Evolutionary conservation across 2,888 invertebrate species (phyloP).

Genomic region (Monoplex corrugatus): DNA sequence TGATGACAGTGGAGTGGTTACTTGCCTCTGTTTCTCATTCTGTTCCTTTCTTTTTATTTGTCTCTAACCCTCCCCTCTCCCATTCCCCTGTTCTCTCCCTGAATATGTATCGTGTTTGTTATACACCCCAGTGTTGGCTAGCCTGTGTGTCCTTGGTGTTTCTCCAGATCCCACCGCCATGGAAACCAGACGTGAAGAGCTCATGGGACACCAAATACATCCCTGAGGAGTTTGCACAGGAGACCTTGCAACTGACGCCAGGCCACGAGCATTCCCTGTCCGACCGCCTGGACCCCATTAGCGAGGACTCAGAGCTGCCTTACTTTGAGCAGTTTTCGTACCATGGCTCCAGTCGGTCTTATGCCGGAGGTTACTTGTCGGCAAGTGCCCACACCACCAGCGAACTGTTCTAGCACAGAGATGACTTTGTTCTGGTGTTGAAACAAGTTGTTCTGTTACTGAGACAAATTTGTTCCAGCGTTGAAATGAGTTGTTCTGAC

Average conservation of each 20-base stretch:
- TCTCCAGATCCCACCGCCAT: constrained; percentile 89
- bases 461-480: too few species aligned
- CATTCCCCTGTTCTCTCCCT: too few species aligned
- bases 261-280: constrained; percentile 82
- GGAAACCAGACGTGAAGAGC: constrained; percentile 88
- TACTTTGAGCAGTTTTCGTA: constrained; percentile 91
- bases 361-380: constrained; percentile 75
- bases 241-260: constrained; percentile 99
- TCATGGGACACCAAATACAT: constrained; percentile 89
- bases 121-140: too few species aligned
- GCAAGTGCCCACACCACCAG: constrained; percentile 54
- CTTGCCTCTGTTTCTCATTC: too few species aligned
- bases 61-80: too few species aligned
- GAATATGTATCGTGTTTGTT: too few species aligned
- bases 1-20: too few species aligned
- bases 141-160: constrained; percentile 42
- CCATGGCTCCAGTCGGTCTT: constrained; percentile 80
- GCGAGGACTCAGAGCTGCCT: constrained; percentile 85
- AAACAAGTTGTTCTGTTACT: too few species aligned
- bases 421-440: too few species aligned
- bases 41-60: neutral
- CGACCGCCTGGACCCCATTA: constrained; percentile 71
- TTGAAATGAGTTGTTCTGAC: too few species aligned
- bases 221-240: constrained; percentile 83
- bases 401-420: constrained; percentile 54